Evolutionary conservation across 2,113 vertebrate genomes (phyloP), one percentile per base, ranked within the genome.

Genomic region (Spizaetus ornatus): DNA sequence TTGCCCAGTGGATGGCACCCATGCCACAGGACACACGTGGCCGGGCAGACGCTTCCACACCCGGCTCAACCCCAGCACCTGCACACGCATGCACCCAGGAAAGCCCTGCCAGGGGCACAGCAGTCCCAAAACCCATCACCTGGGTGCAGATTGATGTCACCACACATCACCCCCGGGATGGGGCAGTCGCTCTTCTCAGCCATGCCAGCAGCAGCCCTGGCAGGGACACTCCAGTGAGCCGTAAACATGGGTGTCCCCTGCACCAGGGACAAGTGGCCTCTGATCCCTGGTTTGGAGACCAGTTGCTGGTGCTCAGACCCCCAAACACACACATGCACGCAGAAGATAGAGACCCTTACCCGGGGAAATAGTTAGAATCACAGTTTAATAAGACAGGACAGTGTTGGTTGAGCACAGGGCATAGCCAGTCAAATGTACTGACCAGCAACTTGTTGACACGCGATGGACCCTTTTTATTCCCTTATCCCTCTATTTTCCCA

Each of bases 11-110:
- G 43, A 38, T 2, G 1, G 26, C 36, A 58, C 43, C 43, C 26
- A 22, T 1, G 0, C 22, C 2, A 1, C 0, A 0, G 53, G 63
- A 70, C 32, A 58, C 1, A 0, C 1, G 1, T 13, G 38, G 43
- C 26, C 1, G 1, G 43, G 65, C 58, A 47, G 72, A 53, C 0
- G 3, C 38, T 52, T 45, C 58, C 36, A 70, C 3, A 3, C 5
- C 36, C 1, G 0, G 32, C 40, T 67, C 66, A 36, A 5, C 11
- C n/a, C 59, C 2, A 0, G 29, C 34, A 66, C 26, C 66, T 29
- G 22, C 27, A 29, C 50, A 40, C 0, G 1, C 34, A 13, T 19
- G 22, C 1, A 2, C 34, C 59, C 63, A 56, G 59, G 38, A 27
- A 36, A 45, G 21, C 32, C 70, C 5, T 3, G 13, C 17, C 5